Evolutionary conservation across 1,140 invertebrate species (phyloP).

Genomic region (Asbolus verrucosus): DNA sequence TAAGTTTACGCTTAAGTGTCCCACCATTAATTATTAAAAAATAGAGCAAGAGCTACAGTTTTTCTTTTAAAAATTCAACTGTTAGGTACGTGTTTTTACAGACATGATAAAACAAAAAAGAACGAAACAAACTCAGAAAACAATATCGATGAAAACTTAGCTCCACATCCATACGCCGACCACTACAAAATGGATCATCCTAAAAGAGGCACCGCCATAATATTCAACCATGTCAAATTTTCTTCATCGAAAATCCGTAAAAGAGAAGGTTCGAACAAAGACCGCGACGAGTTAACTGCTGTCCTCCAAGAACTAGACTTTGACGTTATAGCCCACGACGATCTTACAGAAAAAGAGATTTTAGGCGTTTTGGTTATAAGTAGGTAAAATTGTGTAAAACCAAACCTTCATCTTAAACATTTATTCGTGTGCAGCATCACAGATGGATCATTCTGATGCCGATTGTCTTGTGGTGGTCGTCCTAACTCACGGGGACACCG

Average conservation of each 20-base stretch:
- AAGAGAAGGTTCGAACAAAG: slow-evolving; percentile 66
- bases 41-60: no score
- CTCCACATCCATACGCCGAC: slow-evolving; percentile 61
- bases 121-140: no score
- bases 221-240: slow-evolving; percentile 81
- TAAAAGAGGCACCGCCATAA: slow-evolving; percentile 76
- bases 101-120: no score
- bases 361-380: no score
- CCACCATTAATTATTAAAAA: no score
- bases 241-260: slow-evolving; percentile 59
- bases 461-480: slow-evolving; percentile 72
- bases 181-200: slow-evolving; percentile 77
- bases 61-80: no score
- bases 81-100: no score
- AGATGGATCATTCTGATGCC: slow-evolving; percentile 71
- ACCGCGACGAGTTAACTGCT: slow-evolving; percentile 62
- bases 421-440: slow-evolving; percentile 68
- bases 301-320: slow-evolving; percentile 69
- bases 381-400: no score
- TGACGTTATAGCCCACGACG: slow-evolving; percentile 69
- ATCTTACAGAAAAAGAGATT: slow-evolving; percentile 66
- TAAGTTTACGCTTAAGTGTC: no score
- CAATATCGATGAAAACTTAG: no score
- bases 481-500: slow-evolving; percentile 79
- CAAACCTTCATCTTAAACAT: background rate